Evolutionary conservation across 2,888 invertebrate species (phyloP), one percentile per base, ranked within the genome.

Genomic region (Agelastica alni): DNA sequence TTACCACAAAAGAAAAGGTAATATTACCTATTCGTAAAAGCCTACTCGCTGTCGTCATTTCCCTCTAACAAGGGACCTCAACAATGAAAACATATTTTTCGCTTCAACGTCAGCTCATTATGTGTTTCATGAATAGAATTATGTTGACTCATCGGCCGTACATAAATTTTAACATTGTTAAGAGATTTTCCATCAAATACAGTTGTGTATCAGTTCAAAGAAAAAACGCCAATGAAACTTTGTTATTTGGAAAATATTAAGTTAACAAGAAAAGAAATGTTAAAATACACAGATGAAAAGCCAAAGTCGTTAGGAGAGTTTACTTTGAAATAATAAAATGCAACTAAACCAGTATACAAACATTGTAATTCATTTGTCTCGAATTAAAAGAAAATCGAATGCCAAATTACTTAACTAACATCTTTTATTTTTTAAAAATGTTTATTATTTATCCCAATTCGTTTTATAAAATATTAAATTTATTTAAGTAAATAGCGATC

Each of bases 101-200:
- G 48, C 53, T 53, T 20, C 41, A 36, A 47, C 53, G 42, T 48
- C 20, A 43, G 43, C 44, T 49, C 49, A 55, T 55, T 55, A 55
- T 55, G 44, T 51, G 20, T 39, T 39, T 18, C 36, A 41, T 48
- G 42, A 55, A 51, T 41, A 34, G 44, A 55, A 55, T 51, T 55
- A 49, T 51, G 55, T 49, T 43, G 53, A 53, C 47, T 53, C 53
- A 53, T 48, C 39, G 43, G 36, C 43, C 43, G 34, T 48, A 43
- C 53, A 53, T 53, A 48, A 53, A 53, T 53, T 49, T 53, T 43
- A 53, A 48, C 48, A 48, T 48, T 48, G 47, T 43, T 53, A 48
- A 22, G 32, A 42, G 41, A 49, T 49, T 41, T 41, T 49, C 32
- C 49, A 49, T 49, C 49, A 41, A 48, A 49, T 49, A 49, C 41